phyloP scores from a whole-genome alignment of 2,888 invertebrate genomes.

The Dexiosoma caninum region DNA sequence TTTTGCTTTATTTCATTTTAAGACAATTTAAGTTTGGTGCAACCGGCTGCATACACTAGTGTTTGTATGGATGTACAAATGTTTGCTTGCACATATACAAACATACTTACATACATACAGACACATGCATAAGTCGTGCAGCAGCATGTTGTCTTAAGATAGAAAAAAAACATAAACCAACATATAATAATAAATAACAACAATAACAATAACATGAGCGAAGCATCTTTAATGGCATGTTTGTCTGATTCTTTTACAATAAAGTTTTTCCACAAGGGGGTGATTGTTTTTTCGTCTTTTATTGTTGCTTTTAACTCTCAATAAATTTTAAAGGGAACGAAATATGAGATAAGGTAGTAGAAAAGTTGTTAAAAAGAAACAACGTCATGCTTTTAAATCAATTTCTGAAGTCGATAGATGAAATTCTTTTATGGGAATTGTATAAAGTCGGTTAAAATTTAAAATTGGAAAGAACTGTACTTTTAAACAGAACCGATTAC shows the following conservation, averaged over 20 bases:
- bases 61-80: no score
- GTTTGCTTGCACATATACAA: not conserved
- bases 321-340: conserved; percentile 33
- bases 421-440: conserved; percentile 1
- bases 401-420: conserved; percentile 6
- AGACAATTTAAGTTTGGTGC: conserved; percentile 50
- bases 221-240: conserved; percentile 47
- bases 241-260: conserved; percentile 51
- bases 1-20: conserved; percentile 15
- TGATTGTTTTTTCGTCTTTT: conserved; percentile 33
- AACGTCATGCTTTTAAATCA: conserved; percentile 28
- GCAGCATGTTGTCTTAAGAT: conserved; percentile 16
- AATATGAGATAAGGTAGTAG: conserved; percentile 10
- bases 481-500: not conserved
- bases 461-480: conserved; percentile 1
- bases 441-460: conserved; percentile 18
- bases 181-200: not conserved
- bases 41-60: conserved; percentile 39
- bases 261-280: conserved; percentile 35
- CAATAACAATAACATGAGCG: conserved; percentile 12
- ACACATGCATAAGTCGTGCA: not conserved
- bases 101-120: not conserved
- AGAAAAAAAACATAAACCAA: not conserved
- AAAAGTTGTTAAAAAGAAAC: conserved; percentile 14
- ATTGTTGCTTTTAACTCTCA: conserved; percentile 9